Conservation (phyloP, 2,888 invertebrate genomes). For the Phlogophora meticulosa region DNA sequence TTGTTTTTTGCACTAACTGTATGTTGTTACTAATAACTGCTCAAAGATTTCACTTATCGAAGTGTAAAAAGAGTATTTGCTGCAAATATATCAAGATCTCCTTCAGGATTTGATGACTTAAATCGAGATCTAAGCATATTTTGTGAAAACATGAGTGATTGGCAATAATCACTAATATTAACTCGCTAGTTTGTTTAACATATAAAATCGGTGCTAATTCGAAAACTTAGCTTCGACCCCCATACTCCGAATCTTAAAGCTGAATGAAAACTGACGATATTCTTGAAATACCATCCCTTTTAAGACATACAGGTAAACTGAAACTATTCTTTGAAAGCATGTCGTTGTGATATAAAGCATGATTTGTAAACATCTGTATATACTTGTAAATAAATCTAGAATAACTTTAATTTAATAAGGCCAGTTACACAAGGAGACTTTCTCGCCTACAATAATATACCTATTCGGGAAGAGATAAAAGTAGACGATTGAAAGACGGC, state of each 20-base stretch:
- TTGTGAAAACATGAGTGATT: too few species aligned
- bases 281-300: neutral
- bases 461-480: too few species aligned
- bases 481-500: too few species aligned
- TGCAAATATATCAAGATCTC: neutral
- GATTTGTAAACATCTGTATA: too few species aligned
- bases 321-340: neutral
- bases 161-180: neutral
- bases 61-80: neutral
- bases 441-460: neutral
- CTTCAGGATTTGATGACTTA: neutral
- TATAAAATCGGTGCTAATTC: neutral
- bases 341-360: too few species aligned
- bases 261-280: neutral
- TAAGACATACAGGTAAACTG: conserved; percentile 19
- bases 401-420: too few species aligned
- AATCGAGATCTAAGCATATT: too few species aligned
- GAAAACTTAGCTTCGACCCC: neutral
- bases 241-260: too few species aligned
- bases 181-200: neutral
- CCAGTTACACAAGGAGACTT: neutral
- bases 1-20: conserved; percentile 78
- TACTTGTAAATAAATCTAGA: neutral
- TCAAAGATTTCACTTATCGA: neutral
- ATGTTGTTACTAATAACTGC: conserved; percentile 62